Evolutionary conservation across 92 coral and sea anemone genomes (phyloP).

Genomic region (Metridium senile): DNA sequence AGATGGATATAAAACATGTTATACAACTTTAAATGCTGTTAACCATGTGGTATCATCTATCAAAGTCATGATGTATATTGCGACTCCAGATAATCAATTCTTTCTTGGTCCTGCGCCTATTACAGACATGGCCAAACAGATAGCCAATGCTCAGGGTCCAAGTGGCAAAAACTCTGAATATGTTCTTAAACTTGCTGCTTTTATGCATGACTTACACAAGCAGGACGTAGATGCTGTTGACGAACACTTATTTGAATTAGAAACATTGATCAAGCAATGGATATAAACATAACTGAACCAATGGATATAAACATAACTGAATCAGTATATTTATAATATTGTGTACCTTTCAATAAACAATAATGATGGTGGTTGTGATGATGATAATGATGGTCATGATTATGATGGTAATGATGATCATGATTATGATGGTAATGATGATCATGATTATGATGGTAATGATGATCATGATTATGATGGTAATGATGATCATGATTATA

Average conservation of each 20-base stretch:
- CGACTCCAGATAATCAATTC: conserved; percentile 69
- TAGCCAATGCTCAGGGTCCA: conserved; percentile 59
- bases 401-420: too few species aligned
- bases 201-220: conserved; percentile 36
- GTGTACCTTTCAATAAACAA: too few species aligned
- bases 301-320: too few species aligned
- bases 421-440: too few species aligned
- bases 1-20: conserved; percentile 65
- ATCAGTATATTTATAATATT: too few species aligned
- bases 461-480: too few species aligned
- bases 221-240: conserved; percentile 39
- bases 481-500: too few species aligned
- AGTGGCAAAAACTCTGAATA: conserved; percentile 84
- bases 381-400: too few species aligned
- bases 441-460: too few species aligned
- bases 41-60: conserved; percentile 30
- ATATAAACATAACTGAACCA: conserved; percentile 20
- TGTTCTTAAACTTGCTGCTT: conserved; percentile 65
- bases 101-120: conserved; percentile 78
- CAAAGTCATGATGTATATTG: conserved; percentile 65
- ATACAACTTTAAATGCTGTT: conserved; percentile 54
- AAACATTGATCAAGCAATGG: conserved; percentile 37
- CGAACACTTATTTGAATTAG: conserved; percentile 70
- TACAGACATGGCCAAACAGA: conserved; percentile 66
- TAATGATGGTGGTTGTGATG: too few species aligned